Evolutionary conservation across 2,888 invertebrate genomes (phyloP).

Genomic region (Meteorus cinctellus): DNA sequence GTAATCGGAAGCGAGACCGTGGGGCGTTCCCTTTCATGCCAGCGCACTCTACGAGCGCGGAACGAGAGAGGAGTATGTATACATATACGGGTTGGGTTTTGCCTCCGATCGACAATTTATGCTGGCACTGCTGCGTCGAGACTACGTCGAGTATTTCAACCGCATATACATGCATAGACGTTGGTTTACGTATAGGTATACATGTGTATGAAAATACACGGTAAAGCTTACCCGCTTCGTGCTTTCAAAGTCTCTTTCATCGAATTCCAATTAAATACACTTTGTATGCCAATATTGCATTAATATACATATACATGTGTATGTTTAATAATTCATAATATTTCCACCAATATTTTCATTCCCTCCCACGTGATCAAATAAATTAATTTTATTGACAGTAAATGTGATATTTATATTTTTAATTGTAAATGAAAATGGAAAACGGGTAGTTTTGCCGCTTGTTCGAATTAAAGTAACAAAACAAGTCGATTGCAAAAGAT

Average conservation of each 20-base stretch:
- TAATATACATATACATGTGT: not conserved
- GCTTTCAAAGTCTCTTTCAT: constrained; percentile 19
- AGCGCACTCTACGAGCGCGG: constrained; percentile 18
- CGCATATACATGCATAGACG: not conserved
- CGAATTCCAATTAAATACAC: constrained; percentile 28
- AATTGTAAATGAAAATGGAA: too few relatives aligned
- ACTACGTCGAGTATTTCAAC: constrained; percentile 28
- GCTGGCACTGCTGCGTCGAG: constrained; percentile 32
- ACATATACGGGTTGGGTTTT: constrained; percentile 7
- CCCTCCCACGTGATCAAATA: not conserved
- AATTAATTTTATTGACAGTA: constrained; percentile 2
- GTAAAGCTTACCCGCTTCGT: not conserved
- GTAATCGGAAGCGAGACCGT: constrained; percentile 43
- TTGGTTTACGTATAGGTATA: not conserved
- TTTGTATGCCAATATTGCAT: constrained; percentile 15
- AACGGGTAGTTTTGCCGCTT: too few relatives aligned
- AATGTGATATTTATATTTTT: not conserved
- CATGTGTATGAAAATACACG: not conserved
- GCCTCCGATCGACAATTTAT: constrained; percentile 37
- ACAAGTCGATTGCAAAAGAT: too few relatives aligned
- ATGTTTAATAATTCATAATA: constrained; percentile 6
- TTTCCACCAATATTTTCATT: not conserved
- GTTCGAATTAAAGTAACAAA: too few relatives aligned
- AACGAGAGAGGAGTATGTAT: constrained; percentile 10
- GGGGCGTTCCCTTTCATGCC: constrained; percentile 42